Percentiles rank a stretch among this genome's conserved stretches.
Conservation (phyloP, 2,113 vertebrate species). For the Anser cygnoides region DNA sequence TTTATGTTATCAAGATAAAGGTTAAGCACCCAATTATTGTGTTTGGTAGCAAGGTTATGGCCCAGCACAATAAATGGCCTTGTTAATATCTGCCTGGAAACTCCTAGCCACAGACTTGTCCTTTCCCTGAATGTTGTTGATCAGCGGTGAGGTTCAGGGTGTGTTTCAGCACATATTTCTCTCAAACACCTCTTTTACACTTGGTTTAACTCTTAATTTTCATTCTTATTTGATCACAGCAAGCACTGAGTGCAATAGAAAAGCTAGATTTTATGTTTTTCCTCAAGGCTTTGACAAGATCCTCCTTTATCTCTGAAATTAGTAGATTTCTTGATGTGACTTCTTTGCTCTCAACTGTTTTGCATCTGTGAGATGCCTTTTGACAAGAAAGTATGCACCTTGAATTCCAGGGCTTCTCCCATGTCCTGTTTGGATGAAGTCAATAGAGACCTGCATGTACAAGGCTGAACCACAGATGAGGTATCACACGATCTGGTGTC, state of each 20-base stretch:
- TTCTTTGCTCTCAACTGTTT: not conserved
- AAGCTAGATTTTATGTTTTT: not conserved
- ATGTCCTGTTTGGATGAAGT: not conserved
- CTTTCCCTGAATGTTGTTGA: not conserved
- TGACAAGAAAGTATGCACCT: too few relatives aligned
- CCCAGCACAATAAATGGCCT: not conserved
- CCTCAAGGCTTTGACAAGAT: not conserved
- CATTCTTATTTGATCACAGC: not conserved
- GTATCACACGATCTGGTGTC: fast-evolving
- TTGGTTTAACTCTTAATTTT: not conserved
- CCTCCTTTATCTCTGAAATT: not conserved
- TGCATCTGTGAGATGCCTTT: not conserved
- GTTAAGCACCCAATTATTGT: conserved; percentile 32
- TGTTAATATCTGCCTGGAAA: not conserved
- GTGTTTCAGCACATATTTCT: not conserved
- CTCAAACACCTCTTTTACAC: not conserved
- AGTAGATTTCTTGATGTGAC: not conserved
- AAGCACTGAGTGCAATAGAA: not conserved
- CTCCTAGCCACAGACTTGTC: not conserved
- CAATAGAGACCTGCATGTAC: not conserved
- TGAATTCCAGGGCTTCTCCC: not conserved
- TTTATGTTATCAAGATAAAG: not conserved
- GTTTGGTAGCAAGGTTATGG: not conserved
- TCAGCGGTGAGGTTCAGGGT: not conserved
- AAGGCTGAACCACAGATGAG: fast-evolving